These are phyloP conservation scores for Euschistus heros DNA, from an alignment of 1,140 invertebrate genomes.

Conservation along the genomic window DNA sequence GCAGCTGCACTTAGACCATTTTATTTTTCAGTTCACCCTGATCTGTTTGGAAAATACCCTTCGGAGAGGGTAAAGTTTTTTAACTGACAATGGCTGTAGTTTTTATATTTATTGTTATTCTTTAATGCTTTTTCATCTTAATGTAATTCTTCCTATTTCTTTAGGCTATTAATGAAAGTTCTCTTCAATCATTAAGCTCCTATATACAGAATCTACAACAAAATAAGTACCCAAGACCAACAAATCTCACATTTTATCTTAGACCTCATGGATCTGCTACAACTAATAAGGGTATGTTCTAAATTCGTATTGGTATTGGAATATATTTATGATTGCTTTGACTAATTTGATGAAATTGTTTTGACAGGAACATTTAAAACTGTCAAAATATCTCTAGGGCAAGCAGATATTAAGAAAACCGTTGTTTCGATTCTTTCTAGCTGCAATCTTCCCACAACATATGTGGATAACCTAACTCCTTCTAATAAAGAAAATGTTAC, in stretches of 20 bases:
- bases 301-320: not conserved
- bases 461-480: slow-evolving; percentile 58
- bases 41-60: slow-evolving; percentile 84
- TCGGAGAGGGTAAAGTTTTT: slow-evolving; percentile 58
- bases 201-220: slow-evolving; percentile 64
- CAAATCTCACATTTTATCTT: slow-evolving; percentile 61
- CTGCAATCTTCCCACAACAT: slow-evolving; percentile 72
- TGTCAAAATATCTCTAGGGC: slow-evolving; percentile 57
- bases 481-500: not conserved
- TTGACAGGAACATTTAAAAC: slow-evolving; percentile 52
- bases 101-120: not conserved
- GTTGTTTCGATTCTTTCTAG: slow-evolving; percentile 64
- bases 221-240: slow-evolving; percentile 44
- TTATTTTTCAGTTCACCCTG: slow-evolving; percentile 90
- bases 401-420: slow-evolving; percentile 57
- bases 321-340: not conserved
- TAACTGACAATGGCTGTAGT: not conserved
- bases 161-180: slow-evolving; percentile 83
- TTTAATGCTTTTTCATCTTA: not conserved
- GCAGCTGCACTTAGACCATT: slow-evolving; percentile 82
- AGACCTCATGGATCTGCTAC: slow-evolving; percentile 28
- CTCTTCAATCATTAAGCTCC: slow-evolving; percentile 74
- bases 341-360: not conserved
- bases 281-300: slow-evolving; percentile 18
- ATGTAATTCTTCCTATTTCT: not conserved